phyloP scores from a whole-genome alignment of 2,113 vertebrate genomes.

The Heterochromis multidens region DNA sequence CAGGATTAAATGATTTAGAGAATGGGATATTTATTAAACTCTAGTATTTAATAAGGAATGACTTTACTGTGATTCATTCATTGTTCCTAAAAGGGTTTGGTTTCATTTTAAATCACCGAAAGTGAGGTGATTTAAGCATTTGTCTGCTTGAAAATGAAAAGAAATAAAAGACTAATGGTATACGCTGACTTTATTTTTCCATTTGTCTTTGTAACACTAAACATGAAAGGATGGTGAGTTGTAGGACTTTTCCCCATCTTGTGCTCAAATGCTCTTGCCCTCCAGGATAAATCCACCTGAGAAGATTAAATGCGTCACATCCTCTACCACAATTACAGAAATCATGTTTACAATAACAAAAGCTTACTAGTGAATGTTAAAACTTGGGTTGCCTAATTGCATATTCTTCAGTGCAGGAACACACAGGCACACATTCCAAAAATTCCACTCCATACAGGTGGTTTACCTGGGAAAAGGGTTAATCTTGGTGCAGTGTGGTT shows the following conservation, averaged over 20 bases:
- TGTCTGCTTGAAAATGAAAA: not conserved
- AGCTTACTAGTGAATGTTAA: accelerated
- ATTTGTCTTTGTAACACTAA: not conserved
- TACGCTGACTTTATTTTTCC: accelerated
- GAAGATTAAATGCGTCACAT: not conserved
- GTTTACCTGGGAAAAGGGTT: not conserved
- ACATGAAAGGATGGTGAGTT: accelerated
- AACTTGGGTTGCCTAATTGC: not conserved
- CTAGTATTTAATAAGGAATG: not conserved
- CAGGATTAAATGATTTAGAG: not conserved
- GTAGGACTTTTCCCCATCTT: not conserved
- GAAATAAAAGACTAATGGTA: accelerated
- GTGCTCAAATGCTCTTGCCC: not conserved
- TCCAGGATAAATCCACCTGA: not conserved
- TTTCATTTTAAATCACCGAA: not conserved
- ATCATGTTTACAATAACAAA: not conserved
- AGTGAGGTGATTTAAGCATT: not conserved
- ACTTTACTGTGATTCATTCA: not conserved
- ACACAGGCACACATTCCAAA: not conserved
- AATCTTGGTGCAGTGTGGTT: not conserved
- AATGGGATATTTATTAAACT: not conserved
- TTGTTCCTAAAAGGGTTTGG: not conserved
- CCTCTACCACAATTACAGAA: not conserved
- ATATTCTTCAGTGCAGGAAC: not conserved
- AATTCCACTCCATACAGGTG: not conserved